A percentile compares a stretch with the other conserved stretches of the same genome.
phyloP scores from a whole-genome alignment of 2,888 invertebrate genomes.

The Megamerina dolium region DNA sequence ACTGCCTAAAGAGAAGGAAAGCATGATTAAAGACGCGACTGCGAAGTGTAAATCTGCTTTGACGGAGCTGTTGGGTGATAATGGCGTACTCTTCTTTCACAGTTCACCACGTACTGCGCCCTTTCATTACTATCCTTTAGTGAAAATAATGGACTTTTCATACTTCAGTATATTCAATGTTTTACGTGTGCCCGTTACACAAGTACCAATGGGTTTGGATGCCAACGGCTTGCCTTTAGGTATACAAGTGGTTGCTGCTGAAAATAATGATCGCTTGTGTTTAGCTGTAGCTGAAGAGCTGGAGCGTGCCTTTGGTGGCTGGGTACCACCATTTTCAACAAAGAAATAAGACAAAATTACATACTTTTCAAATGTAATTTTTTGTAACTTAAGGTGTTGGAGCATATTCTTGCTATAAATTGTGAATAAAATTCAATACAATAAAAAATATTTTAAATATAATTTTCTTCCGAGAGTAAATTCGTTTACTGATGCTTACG shows the following conservation, averaged over 20 bases:
- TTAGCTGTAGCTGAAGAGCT: constrained; percentile 85
- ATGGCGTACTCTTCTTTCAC: constrained; percentile 80
- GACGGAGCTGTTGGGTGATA: constrained; percentile 61
- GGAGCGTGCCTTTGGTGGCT: constrained; percentile 83
- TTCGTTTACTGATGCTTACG: too few relatives aligned
- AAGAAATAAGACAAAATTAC: constrained; percentile 22
- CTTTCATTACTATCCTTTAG: constrained; percentile 71
- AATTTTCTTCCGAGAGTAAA: too few relatives aligned
- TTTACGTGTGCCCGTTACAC: constrained; percentile 70
- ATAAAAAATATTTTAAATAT: too few relatives aligned
- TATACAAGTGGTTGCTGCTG: constrained; percentile 77
- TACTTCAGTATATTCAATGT: constrained; percentile 84
- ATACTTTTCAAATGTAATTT: too few relatives aligned
- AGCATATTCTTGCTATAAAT: too few relatives aligned
- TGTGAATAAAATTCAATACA: too few relatives aligned
- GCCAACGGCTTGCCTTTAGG: constrained; percentile 79
- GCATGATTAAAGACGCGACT: constrained; percentile 61
- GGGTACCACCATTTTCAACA: constrained; percentile 62
- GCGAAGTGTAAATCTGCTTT: constrained; percentile 57
- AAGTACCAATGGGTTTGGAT: constrained; percentile 75
- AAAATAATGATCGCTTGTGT: constrained; percentile 76
- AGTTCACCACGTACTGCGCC: constrained; percentile 73
- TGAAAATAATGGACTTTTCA: constrained; percentile 76
- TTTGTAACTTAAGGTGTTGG: too few relatives aligned
- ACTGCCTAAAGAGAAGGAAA: constrained; percentile 58